A percentile compares a stretch with the other conserved stretches of the same genome.
These are phyloP conservation scores for Diplodus sargus DNA, from an alignment of 2,797 vertebrate genomes.

Conservation along the genomic window DNA sequence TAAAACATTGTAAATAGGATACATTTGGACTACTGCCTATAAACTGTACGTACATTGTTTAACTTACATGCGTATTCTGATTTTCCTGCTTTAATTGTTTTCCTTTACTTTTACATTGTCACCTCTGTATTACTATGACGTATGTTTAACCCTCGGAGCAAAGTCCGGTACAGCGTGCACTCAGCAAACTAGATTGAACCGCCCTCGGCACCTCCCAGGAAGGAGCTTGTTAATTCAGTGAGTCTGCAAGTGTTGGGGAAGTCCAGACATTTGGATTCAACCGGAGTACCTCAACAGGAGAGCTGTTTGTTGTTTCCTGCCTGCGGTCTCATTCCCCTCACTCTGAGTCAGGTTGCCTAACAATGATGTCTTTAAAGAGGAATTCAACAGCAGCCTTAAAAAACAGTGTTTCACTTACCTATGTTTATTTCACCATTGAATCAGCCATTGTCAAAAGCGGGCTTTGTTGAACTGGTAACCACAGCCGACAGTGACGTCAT, in stretches of 20 bases:
- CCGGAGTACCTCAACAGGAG: background rate
- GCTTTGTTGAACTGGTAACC: background rate
- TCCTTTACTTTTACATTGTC: background rate
- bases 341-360: background rate
- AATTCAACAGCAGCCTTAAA: background rate
- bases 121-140: background rate
- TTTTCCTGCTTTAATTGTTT: background rate
- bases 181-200: background rate
- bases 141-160: background rate
- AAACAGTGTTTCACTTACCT: background rate
- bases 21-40: background rate
- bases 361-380: background rate
- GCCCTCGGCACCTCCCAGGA: background rate
- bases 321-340: background rate
- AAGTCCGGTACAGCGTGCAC: background rate
- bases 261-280: slow-evolving; percentile 9
- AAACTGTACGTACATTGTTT: background rate
- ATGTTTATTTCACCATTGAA: background rate
- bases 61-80: background rate
- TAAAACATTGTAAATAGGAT: background rate
- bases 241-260: background rate
- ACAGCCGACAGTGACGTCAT: background rate
- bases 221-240: background rate
- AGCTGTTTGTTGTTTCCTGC: slow-evolving; percentile 12
- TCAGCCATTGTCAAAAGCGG: background rate